Evolutionary conservation across 1,140 invertebrate genomes (phyloP), one percentile per base, ranked within the genome.

Genomic region (Eumeta japonica): DNA sequence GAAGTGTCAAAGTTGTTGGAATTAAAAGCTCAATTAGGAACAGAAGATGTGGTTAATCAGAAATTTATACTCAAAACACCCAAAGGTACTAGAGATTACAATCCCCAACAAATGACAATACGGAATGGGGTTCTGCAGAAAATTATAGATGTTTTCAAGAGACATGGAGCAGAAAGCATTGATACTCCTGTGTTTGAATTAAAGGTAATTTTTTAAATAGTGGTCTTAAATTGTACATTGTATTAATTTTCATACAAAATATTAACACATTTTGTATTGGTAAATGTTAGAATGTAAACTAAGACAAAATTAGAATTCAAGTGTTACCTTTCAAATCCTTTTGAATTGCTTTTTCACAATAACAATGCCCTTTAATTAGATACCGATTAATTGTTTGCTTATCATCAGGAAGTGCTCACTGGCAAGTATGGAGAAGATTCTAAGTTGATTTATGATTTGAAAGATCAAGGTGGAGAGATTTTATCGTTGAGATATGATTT

Each of bases 391-490:
- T n/a, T n/a, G n/a, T n/a, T n/a, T n/a, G n/a, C n/a, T 46, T 34
- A 50, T 62, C 72, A 75, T 37, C 58, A 96, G 88, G 96, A 99
- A 78, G 93, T 98, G 3, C 77, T 99, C 17, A 97, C 94, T 30
- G 97, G 95, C 29, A 99, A 99, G 79, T 99, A 99, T 81, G 97
- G 97, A 2, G 97, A 99, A 78, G 97, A 99, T 75, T 94, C 95
- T 0, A 99, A 99, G 67, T 76, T 99, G 0, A 98, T 99, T 34
- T 99, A 98, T 75, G 96, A 99, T 72, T 76, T 99, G 5, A 92
- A 91, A 62, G 96, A 99, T 78, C 96, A 99, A 77, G 97, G 96
- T 35, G 97, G 97, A 20, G 97, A 99, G 79, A 87, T 92, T 38
- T 70, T 94, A n/a, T 88, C 90, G 4, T 72, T 94, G 44, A 80